These are phyloP conservation scores for Andrena marginata DNA, from an alignment of 2,888 invertebrate species.

Conservation along the genomic window DNA sequence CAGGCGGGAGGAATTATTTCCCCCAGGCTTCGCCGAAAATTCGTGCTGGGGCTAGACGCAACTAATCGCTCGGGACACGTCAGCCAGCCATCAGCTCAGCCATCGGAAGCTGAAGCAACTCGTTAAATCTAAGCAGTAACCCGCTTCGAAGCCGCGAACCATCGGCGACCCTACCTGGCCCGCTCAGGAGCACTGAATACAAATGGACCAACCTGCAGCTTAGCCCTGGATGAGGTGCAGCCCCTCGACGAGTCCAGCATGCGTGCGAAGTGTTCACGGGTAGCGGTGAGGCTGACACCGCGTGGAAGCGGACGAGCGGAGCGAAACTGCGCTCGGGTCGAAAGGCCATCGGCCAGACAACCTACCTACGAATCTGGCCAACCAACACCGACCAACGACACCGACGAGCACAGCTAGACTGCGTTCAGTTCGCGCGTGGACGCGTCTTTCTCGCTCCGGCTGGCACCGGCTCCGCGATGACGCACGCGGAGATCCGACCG, in stretches of 20 bases:
- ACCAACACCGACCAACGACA: conserved; percentile 64
- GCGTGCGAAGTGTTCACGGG: too few relatives aligned
- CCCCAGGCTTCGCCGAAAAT: conserved; percentile 16
- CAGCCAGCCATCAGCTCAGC: too few relatives aligned
- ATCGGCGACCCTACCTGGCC: too few relatives aligned
- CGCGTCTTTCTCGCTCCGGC: conserved; percentile 45
- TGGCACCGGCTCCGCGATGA: conserved; percentile 32
- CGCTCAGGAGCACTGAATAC: too few relatives aligned
- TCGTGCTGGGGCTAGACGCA: background rate
- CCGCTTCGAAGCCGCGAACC: too few relatives aligned
- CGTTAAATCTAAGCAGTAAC: too few relatives aligned
- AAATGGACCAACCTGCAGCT: too few relatives aligned
- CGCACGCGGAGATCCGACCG: conserved; percentile 42
- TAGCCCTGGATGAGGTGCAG: too few relatives aligned
- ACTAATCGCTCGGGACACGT: too few relatives aligned
- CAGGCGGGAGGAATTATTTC: conserved; percentile 54
- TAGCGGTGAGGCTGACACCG: background rate
- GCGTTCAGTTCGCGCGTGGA: conserved; percentile 52
- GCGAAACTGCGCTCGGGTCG: conserved; percentile 70
- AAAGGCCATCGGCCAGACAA: conserved; percentile 78
- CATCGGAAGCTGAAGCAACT: too few relatives aligned
- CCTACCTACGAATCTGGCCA: conserved; percentile 75
- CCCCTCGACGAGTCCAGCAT: too few relatives aligned
- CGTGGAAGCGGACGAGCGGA: conserved; percentile 12
- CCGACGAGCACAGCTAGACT: conserved; percentile 51